These are phyloP conservation scores for Drosophila punjabiensis DNA, from an alignment of 1,140 invertebrate genomes.

Conservation along the genomic window DNA sequence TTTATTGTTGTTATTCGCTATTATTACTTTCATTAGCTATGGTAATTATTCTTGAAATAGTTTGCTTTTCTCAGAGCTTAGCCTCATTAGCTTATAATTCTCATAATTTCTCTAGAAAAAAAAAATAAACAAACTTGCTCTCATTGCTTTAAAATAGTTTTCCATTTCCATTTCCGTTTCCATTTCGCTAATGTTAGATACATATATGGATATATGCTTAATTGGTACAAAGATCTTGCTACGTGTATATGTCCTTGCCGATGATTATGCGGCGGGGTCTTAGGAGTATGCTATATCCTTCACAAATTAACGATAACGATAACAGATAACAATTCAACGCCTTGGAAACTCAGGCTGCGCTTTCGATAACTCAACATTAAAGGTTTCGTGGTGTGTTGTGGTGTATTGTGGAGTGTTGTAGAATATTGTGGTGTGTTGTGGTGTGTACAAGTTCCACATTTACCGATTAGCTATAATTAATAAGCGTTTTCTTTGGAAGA, in stretches of 20 bases:
- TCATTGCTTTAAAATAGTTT: constrained; percentile 78
- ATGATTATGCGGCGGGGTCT: constrained; percentile 48
- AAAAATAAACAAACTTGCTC: constrained; percentile 51
- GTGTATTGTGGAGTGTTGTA: not conserved
- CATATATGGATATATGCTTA: constrained; percentile 28
- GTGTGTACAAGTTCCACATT: constrained; percentile 25
- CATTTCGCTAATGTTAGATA: constrained; percentile 16
- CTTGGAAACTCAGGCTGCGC: constrained; percentile 29
- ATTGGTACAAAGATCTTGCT: constrained; percentile 36
- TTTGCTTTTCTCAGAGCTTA: constrained; percentile 44
- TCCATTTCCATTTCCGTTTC: constrained; percentile 1
- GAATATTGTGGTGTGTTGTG: not conserved
- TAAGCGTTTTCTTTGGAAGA: constrained; percentile 81
- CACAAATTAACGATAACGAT: constrained; percentile 59
- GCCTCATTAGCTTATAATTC: constrained; percentile 41
- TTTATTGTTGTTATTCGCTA: constrained; percentile 42
- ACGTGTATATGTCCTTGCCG: constrained; percentile 23
- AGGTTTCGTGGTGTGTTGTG: constrained; percentile 9
- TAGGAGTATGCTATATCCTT: constrained; percentile 55
- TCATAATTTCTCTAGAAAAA: constrained; percentile 60
- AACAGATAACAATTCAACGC: constrained; percentile 53
- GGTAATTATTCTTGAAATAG: constrained; percentile 51
- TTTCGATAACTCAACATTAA: constrained; percentile 34
- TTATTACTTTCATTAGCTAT: constrained; percentile 45
- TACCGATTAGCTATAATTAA: constrained; percentile 70